Percentiles rank a stretch among this genome's conserved stretches.
These are phyloP conservation scores for Zaprionus lineosus DNA, from an alignment of 2,888 invertebrate genomes.

Conservation along the genomic window DNA sequence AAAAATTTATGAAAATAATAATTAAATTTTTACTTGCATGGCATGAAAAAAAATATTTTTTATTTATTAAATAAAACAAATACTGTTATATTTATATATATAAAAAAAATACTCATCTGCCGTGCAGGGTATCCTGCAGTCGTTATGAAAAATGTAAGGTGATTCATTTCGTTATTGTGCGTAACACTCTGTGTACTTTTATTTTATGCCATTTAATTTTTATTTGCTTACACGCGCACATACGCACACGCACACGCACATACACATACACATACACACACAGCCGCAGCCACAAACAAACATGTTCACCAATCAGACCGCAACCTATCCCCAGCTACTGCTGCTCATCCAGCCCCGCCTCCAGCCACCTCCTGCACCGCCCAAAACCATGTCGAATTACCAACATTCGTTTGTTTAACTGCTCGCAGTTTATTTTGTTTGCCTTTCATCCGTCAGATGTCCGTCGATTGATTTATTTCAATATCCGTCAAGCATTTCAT, in stretches of 20 bases:
- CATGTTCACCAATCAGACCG: no score
- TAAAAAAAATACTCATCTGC: no score
- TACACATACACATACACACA: not conserved
- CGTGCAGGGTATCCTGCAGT: no score
- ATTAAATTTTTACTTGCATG: no score
- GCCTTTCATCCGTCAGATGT: constrained; percentile 30
- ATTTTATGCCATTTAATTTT: constrained; percentile 64
- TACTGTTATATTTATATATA: no score
- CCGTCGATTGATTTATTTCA: constrained; percentile 72
- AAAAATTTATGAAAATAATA: no score
- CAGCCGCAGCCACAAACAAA: not conserved
- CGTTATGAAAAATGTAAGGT: no score
- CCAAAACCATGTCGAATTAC: not conserved
- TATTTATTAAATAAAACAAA: no score
- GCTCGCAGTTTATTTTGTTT: constrained; percentile 47
- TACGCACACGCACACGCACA: not conserved
- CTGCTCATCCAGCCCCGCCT: no score
- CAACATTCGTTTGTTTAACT: not conserved
- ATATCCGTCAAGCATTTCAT: constrained; percentile 71
- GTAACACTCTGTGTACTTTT: constrained; percentile 18
- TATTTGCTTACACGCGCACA: constrained; percentile 51
- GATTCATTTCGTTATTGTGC: constrained; percentile 26
- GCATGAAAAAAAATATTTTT: no score
- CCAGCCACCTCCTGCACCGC: not conserved
- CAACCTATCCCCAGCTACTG: no score